Conservation (phyloP, 2,797 vertebrate species). For the Cichlasoma orientale region DNA sequence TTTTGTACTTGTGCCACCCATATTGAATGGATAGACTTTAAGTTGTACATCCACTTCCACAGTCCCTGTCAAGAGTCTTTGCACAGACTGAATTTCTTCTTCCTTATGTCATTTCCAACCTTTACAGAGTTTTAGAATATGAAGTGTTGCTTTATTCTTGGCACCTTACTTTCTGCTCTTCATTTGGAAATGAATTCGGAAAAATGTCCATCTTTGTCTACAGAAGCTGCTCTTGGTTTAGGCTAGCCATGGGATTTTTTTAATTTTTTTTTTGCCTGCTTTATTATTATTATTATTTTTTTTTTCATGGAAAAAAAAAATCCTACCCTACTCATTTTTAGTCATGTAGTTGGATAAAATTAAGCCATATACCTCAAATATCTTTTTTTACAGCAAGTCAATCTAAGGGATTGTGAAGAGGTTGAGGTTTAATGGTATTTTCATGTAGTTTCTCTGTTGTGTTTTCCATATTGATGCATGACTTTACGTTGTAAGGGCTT, state of each 20-base stretch:
- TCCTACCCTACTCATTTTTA: conserved; percentile 34
- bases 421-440: conserved; percentile 38
- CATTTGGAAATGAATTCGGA: not conserved
- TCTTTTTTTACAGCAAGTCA: conserved; percentile 56
- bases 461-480: conserved; percentile 55
- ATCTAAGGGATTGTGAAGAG: conserved; percentile 47
- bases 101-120: not conserved
- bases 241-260: conserved; percentile 1
- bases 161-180: conserved; percentile 4
- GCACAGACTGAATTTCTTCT: conserved; percentile 9
- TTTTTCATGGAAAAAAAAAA: conserved; percentile 11
- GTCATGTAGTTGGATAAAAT: conserved; percentile 55
- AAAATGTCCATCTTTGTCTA: conserved; percentile 16
- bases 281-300: conserved; percentile 1
- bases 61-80: conserved; percentile 9
- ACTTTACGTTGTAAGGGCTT: conserved; percentile 70
- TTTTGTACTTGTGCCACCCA: conserved; percentile 35
- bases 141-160: conserved; percentile 1
- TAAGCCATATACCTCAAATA: conserved; percentile 78
- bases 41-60: conserved; percentile 19
- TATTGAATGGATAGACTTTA: conserved; percentile 13
- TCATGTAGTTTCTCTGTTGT: conserved; percentile 57
- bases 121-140: conserved; percentile 4
- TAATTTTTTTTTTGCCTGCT: conserved; percentile 1
- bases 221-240: conserved; percentile 21